These are phyloP conservation scores for Polia nebulosa DNA, from an alignment of 2,888 invertebrate genomes.

Conservation along the genomic window DNA sequence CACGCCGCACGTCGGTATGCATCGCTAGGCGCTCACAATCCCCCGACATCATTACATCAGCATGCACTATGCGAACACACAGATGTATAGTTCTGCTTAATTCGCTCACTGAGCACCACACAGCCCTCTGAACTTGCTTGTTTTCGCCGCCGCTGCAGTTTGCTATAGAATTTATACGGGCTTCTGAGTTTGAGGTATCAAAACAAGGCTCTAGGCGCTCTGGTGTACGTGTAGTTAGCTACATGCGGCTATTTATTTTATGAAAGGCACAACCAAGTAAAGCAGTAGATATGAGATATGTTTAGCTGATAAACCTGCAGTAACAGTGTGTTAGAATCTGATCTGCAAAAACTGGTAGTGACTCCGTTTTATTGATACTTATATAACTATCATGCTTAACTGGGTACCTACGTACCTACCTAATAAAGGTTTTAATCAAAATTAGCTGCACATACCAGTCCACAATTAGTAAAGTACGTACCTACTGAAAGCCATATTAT, in stretches of 20 bases:
- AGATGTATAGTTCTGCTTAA: constrained; percentile 56
- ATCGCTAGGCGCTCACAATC: constrained; percentile 74
- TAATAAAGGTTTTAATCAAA: too few relatives aligned
- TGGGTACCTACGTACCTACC: too few relatives aligned
- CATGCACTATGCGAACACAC: constrained; percentile 61
- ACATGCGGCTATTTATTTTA: neutral
- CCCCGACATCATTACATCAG: constrained; percentile 73
- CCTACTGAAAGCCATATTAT: too few relatives aligned
- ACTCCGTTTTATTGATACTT: neutral
- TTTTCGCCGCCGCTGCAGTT: constrained; percentile 38
- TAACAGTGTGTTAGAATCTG: neutral
- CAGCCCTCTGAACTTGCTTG: constrained; percentile 52
- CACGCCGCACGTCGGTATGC: constrained; percentile 70
- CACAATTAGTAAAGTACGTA: too few relatives aligned
- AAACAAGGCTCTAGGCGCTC: constrained; percentile 11
- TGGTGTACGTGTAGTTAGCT: neutral
- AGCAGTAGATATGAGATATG: neutral
- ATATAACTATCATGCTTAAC: too few relatives aligned
- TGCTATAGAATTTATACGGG: constrained; percentile 33
- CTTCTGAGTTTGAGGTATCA: constrained; percentile 30
- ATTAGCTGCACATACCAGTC: neutral
- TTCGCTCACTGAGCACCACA: constrained; percentile 63
- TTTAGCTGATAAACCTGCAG: neutral
- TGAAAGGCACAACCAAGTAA: neutral
- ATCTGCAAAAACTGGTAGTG: neutral